Percentiles rank a stretch among this genome's conserved stretches.
These are phyloP conservation scores for Poeciliopsis prolifica DNA, from an alignment of 2,113 vertebrate species.

Conservation along the genomic window DNA sequence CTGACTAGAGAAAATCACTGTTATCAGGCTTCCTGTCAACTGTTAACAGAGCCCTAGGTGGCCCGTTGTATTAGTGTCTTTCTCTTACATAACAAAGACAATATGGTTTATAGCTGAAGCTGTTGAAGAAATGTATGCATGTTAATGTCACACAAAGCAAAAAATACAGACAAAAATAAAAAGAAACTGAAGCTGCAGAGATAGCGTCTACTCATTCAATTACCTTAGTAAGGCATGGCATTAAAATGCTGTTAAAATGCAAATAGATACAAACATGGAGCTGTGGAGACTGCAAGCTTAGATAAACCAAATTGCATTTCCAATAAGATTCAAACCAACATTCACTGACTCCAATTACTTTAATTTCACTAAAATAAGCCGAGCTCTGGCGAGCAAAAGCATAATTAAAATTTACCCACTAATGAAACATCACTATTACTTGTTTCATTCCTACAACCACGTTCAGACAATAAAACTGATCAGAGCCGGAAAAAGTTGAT, in stretches of 20 bases:
- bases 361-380: constrained; percentile 8
- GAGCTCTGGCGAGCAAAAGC: background rate
- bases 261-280: constrained; percentile 54
- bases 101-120: constrained; percentile 30
- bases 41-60: constrained; percentile 62
- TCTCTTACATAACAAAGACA: constrained; percentile 52
- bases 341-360: constrained; percentile 49
- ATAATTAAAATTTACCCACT: background rate
- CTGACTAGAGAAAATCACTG: constrained; percentile 75
- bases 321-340: constrained; percentile 56
- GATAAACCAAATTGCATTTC: constrained; percentile 37
- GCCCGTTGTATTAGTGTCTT: constrained; percentile 45
- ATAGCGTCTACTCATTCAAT: constrained; percentile 23
- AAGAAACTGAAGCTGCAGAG: constrained; percentile 18
- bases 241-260: constrained; percentile 63
- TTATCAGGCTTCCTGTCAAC: constrained; percentile 70
- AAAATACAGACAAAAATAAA: background rate
- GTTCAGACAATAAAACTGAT: background rate
- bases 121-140: constrained; percentile 16
- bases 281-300: constrained; percentile 36
- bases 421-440: background rate
- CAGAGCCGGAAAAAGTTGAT: background rate
- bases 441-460: background rate
- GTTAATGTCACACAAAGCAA: constrained; percentile 11
- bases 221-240: constrained; percentile 43